Percentiles rank a stretch among this genome's conserved stretches.
Evolutionary conservation across 2,797 vertebrate genomes (phyloP).

Genomic region (Chromis chromis): DNA sequence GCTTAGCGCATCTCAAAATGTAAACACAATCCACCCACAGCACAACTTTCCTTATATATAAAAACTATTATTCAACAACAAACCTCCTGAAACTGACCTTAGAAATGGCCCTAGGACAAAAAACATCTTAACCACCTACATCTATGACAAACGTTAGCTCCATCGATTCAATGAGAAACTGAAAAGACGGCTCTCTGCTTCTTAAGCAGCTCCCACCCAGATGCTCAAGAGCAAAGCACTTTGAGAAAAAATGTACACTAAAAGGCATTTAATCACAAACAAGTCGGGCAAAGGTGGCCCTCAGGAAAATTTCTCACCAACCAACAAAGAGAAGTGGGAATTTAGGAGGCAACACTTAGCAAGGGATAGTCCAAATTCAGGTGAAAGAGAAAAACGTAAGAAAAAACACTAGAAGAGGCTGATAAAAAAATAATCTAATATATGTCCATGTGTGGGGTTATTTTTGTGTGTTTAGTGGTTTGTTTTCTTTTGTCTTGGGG

Average conservation of each 20-base stretch:
- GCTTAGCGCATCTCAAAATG: no score
- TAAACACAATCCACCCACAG: no score
- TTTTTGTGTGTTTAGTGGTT: no score
- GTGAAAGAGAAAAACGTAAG: background rate
- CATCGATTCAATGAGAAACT: no score
- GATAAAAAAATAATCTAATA: background rate
- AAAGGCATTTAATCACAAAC: constrained; percentile 5
- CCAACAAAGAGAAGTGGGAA: no score
- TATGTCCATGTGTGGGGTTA: no score
- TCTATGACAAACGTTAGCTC: no score
- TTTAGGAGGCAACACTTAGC: background rate
- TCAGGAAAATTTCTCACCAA: background rate
- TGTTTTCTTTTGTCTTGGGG: background rate
- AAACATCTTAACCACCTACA: no score
- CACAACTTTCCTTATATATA: background rate
- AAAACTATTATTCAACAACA: background rate
- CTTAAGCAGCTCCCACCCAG: background rate
- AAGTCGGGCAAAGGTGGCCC: background rate
- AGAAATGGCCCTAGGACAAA: background rate
- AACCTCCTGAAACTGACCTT: background rate
- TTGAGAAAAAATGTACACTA: background rate
- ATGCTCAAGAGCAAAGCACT: background rate
- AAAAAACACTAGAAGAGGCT: background rate
- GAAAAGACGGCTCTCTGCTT: background rate
- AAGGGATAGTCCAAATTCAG: background rate